phyloP scores from a whole-genome alignment of 2,888 invertebrate species.

The Melinaea menophilus region DNA sequence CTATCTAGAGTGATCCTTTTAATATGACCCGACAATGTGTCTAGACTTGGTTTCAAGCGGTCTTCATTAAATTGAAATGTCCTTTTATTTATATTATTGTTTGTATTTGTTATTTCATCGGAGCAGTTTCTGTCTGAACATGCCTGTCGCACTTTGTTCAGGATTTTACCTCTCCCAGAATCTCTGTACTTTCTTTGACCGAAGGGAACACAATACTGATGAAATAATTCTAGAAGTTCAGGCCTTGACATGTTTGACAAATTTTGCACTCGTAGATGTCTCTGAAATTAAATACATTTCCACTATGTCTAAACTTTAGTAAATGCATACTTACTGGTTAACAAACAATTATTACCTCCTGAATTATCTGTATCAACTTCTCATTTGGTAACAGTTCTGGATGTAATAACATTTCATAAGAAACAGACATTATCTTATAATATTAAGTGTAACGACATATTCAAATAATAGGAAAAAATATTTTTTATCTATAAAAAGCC shows the following conservation, averaged over 20 bases:
- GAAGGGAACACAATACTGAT: slow-evolving; percentile 67
- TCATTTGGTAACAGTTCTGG: slow-evolving; percentile 67
- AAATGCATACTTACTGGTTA: slow-evolving; percentile 1
- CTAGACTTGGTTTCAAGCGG: slow-evolving; percentile 59
- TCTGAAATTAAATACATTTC: slow-evolving; percentile 46
- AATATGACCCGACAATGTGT: slow-evolving; percentile 56
- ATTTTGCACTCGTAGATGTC: slow-evolving; percentile 56
- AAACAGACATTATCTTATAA: slow-evolving; percentile 48
- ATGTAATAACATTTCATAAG: slow-evolving; percentile 66
- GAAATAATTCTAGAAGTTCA: slow-evolving; percentile 63
- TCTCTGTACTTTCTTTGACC: slow-evolving; percentile 68
- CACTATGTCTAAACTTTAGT: slow-evolving; percentile 11
- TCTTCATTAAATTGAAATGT: slow-evolving; percentile 39
- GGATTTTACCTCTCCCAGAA: slow-evolving; percentile 58
- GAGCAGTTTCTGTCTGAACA: slow-evolving; percentile 44
- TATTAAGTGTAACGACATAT: background rate
- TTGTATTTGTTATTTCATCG: background rate
- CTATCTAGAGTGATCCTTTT: slow-evolving; percentile 64
- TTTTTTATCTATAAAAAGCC: background rate
- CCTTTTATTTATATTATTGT: slow-evolving; percentile 37
- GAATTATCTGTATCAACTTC: slow-evolving; percentile 58
- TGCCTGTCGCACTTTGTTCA: slow-evolving; percentile 54
- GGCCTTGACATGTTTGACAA: slow-evolving; percentile 53
- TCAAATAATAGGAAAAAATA: slow-evolving; percentile 5
- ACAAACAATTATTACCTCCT: slow-evolving; percentile 48